These are phyloP conservation scores for Copidosoma floridanum DNA, from an alignment of 1,140 invertebrate genomes.

Conservation along the genomic window DNA sequence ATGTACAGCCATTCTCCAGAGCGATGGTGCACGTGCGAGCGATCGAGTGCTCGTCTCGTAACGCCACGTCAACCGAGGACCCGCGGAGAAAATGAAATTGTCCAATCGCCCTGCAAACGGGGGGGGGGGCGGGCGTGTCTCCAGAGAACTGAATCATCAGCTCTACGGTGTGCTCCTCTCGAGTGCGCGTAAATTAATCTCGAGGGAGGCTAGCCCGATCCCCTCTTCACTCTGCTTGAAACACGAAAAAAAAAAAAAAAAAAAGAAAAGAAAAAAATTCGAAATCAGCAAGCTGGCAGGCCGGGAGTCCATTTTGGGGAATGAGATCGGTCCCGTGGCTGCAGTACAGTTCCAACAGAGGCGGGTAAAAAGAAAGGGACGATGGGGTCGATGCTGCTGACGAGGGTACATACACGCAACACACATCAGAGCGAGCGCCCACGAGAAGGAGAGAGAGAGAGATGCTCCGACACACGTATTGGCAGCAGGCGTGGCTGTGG, in stretches of 20 bases:
- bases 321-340: constrained; percentile 42
- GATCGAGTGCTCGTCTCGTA: too few species aligned
- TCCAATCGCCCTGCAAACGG: not conserved
- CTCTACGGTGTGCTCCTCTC: not conserved
- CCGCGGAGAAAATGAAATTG: not conserved
- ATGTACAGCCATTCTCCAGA: not conserved
- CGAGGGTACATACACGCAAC: constrained; percentile 38
- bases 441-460: constrained; percentile 36
- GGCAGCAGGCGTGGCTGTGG: constrained; percentile 57
- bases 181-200: constrained; percentile 36
- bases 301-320: constrained; percentile 51
- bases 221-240: constrained; percentile 11
- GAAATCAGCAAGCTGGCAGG: not conserved
- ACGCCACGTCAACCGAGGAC: too few species aligned
- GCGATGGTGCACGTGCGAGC: too few species aligned
- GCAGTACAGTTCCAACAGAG: constrained; percentile 18
- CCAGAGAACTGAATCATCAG: constrained; percentile 8
- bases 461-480: constrained; percentile 41
- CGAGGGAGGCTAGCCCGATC: constrained; percentile 24
- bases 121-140: not conserved
- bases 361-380: constrained; percentile 35
- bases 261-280: constrained; percentile 26
- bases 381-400: constrained; percentile 36
- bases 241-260: too few species aligned
- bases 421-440: constrained; percentile 12